Percentiles rank a stretch among this genome's conserved stretches.
Evolutionary conservation across 2,797 vertebrate genomes (phyloP).

Genomic region (Schizopygopsis malacanthus): DNA sequence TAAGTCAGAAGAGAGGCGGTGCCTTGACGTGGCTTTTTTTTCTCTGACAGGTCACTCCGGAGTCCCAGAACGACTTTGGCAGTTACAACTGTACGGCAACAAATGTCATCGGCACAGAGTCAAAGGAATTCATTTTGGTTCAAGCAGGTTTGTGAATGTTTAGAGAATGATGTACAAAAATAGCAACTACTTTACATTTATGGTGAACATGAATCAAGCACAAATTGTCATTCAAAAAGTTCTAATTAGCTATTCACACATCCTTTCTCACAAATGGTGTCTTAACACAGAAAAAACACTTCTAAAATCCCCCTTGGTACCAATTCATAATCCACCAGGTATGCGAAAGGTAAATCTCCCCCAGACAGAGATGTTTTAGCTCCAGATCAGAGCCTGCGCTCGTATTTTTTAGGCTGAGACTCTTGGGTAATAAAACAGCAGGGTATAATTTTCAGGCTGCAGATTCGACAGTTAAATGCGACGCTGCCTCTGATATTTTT

Average conservation of each 20-base stretch:
- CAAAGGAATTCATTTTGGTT: constrained; percentile 94
- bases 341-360: constrained; percentile 50
- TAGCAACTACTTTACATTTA: neutral
- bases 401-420: constrained; percentile 55
- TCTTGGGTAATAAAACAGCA: constrained; percentile 58
- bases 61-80: constrained; percentile 94
- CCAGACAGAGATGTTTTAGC: constrained; percentile 46
- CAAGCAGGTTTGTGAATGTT: constrained; percentile 85
- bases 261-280: constrained; percentile 34
- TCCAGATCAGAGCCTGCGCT: constrained; percentile 43
- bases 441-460: constrained; percentile 57
- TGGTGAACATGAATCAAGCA: neutral
- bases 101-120: constrained; percentile 91
- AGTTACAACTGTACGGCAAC: constrained; percentile 97
- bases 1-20: constrained; percentile 1
- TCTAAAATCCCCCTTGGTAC: constrained; percentile 39
- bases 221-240: neutral
- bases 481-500: constrained; percentile 58
- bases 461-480: constrained; percentile 45
- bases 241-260: constrained; percentile 36
- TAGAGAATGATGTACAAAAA: constrained; percentile 2
- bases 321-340: constrained; percentile 43
- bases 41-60: constrained; percentile 74
- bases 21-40: constrained; percentile 9
- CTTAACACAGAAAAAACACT: constrained; percentile 46